Base-by-base conservation (phyloP, 2,113 vertebrate genomes). In the Elgaria multicarinata region DNA sequence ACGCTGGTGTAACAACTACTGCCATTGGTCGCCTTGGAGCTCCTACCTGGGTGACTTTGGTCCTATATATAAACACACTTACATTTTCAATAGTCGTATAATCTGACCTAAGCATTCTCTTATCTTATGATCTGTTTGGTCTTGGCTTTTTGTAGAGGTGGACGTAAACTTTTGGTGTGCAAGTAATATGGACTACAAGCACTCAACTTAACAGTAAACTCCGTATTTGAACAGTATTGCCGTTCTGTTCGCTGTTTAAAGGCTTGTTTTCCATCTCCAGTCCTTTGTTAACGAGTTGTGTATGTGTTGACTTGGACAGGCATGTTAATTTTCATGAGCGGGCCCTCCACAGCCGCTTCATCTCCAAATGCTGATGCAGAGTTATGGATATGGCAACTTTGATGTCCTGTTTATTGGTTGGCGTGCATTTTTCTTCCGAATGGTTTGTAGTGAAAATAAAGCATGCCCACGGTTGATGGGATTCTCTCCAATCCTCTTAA, bases 381-480 rank as follows among this genome's bases (percentile, higher is more conserved):
- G n/a, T 78, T n/a, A 39, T 31, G 22, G 72, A 33, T 10, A 64
- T 3, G 33, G 44, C 39, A 36, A 16, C 44, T 50, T 44, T 84
- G 55, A 50, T 39, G 31, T 50, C 71, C 44, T 55, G 58, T 90
- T 90, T 58, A 58, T n/a, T 88, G 90, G 74, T 87, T 90, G 85
- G 50, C 81, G 3, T 87, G 7, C 18, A 14, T 64, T 69, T 92
- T 91, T 93, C 62, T 90, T 94, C 77, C 86, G 89, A 24, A n/a
- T 67, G 58, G 50, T 42, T 87, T 83, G 80, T 95, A 87, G 79
- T 89, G 93, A 79, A 80, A 96, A 90, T 88, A 94, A 96, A 96
- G 89, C 86, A 12, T 87, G 3, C 42, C 44, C 86, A 87, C 46
- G 55, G 86, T 46, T 78, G 67, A 82, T 90, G 3, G 67, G 93